phyloP scores from a whole-genome alignment of 2,888 invertebrate genomes.

The Parelbella ahira region DNA sequence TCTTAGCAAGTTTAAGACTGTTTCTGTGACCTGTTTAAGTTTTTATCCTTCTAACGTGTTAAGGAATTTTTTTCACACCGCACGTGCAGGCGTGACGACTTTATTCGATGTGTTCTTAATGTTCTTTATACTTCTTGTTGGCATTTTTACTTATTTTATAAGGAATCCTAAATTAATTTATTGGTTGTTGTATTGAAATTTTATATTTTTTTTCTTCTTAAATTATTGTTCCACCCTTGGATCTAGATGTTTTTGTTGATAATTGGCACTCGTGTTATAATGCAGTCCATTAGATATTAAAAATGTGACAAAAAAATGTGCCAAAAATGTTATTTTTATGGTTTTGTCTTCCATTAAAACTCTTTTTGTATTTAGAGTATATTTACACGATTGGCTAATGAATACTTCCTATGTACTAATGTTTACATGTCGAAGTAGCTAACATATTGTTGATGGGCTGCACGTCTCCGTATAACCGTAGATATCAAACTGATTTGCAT shows the following conservation, averaged over 20 bases:
- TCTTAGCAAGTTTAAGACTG: conserved; percentile 80
- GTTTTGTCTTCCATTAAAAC: conserved; percentile 55
- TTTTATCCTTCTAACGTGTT: conserved; percentile 75
- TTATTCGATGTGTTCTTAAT: conserved; percentile 78
- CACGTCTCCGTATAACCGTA: conserved; percentile 33
- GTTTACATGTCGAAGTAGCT: conserved; percentile 15
- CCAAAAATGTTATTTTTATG: conserved; percentile 54
- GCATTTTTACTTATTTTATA: conserved; percentile 80
- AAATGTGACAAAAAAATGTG: conserved; percentile 46
- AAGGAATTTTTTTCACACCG: conserved; percentile 43
- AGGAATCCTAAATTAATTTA: conserved; percentile 80
- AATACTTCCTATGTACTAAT: conserved; percentile 9
- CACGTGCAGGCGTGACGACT: conserved; percentile 38
- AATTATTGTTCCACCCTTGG: conserved; percentile 69
- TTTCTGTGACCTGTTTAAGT: conserved; percentile 81
- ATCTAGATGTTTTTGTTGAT: conserved; percentile 58
- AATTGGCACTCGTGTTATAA: conserved; percentile 67
- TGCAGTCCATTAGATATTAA: conserved; percentile 63
- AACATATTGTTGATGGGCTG: conserved; percentile 41
- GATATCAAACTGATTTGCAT: conserved; percentile 36
- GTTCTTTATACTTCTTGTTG: conserved; percentile 80
- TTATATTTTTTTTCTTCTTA: conserved; percentile 58
- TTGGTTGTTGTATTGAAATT: conserved; percentile 77
- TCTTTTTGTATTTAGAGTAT: conserved; percentile 19
- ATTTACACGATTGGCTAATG: conserved; percentile 31